Base-by-base conservation (phyloP, 2,113 vertebrate species). In the Ceuthmochares aereus region DNA sequence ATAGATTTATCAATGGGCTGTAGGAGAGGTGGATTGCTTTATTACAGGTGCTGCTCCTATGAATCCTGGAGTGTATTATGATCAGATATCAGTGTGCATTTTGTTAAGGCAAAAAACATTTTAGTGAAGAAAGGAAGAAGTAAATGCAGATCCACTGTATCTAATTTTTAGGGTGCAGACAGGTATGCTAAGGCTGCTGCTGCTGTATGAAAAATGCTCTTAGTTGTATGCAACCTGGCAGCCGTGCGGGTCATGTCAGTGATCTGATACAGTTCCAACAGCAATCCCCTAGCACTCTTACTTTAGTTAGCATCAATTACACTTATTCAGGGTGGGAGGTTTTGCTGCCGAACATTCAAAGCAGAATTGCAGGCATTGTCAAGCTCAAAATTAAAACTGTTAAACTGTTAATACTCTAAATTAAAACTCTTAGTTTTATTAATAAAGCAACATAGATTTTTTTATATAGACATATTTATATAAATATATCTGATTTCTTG, bases 1-100 rank as follows among this genome's bases (percentile, higher is more conserved):
- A 87, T 96, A 92, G 96, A 95, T 98, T 96, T 97, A 86, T 92
- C 93, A 96, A 92, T 93, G 94, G 66, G 79, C 91, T 90, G 47
- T 92, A 74, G 84, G 79, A 51, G 36, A 64, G 89, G 92, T 91
- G 91, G 64, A 54, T 59, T 51, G 64, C 86, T 94, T 97, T 87
- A n/a, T 97, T 87, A n/a, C 79, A 74, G 72, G 82, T 87, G 56
- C 87, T 94, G 56, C 93, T 78, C 63, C 5, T 73, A 32, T 87
- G 85, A 69, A 80, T 84, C 92, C 75, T 77, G 13, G 12, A 69
- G 23, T 36, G 78, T 91, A 63, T 78, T 88, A 51, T 89, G 84
- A 87, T 91, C 78, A 74, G 90, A 27, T 52, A 36, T 78, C 85
- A 58, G 36, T 0, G 1, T 52, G 26, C 1, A 0, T 70, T 63